phyloP scores from a whole-genome alignment of 2,797 vertebrate genomes.

The Myotis planiceps region DNA sequence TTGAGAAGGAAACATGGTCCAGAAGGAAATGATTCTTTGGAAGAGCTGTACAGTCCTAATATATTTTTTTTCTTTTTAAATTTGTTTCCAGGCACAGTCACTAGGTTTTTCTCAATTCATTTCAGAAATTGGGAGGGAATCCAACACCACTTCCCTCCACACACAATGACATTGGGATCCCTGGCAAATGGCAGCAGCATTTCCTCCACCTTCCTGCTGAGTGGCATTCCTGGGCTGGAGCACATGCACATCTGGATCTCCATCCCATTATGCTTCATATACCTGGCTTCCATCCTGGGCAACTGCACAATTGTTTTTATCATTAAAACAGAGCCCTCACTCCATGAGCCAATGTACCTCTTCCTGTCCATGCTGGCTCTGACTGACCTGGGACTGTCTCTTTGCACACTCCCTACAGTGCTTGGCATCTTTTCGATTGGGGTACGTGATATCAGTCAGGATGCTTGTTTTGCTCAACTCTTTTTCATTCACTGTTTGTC shows the following conservation, averaged over 20 bases:
- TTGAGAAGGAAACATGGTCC: not conserved
- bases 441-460: slow-evolving; percentile 34
- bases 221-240: slow-evolving; percentile 72
- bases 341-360: slow-evolving; percentile 61
- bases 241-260: slow-evolving; percentile 70
- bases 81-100: not conserved
- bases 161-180: not conserved
- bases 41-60: not conserved
- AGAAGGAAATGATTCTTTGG: not conserved
- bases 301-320: slow-evolving; percentile 75
- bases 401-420: slow-evolving; percentile 76
- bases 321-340: slow-evolving; percentile 70
- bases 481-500: slow-evolving; percentile 84
- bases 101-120: not conserved
- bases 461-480: slow-evolving; percentile 85
- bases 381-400: slow-evolving; percentile 73
- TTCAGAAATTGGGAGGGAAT: not conserved
- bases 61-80: not conserved
- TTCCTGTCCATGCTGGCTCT: slow-evolving; percentile 75
- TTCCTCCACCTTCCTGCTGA: slow-evolving; percentile 67
- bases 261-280: slow-evolving; percentile 68
- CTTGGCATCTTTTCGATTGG: slow-evolving; percentile 74
- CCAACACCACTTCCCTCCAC: not conserved
- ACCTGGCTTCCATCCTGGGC: slow-evolving; percentile 68
- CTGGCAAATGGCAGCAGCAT: slow-evolving; percentile 7